Conservation (phyloP, 1,140 invertebrate genomes). For the Tribolium castaneum region DNA sequence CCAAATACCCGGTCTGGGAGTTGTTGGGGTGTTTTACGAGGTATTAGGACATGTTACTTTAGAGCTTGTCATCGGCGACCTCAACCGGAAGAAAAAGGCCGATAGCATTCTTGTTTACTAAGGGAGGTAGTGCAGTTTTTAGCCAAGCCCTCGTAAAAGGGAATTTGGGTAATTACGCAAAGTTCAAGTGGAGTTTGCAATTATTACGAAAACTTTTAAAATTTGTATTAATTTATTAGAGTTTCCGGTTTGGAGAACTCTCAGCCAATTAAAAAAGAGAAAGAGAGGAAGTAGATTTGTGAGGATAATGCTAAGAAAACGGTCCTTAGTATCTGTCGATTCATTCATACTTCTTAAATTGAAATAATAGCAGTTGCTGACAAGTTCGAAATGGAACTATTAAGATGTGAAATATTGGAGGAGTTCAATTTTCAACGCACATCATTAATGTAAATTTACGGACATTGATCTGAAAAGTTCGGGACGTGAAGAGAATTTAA, state of each 20-base stretch:
- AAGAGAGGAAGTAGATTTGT: slow-evolving; percentile 24
- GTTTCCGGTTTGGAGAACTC: neutral
- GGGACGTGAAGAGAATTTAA: slow-evolving; percentile 48
- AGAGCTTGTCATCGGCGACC: slow-evolving; percentile 15
- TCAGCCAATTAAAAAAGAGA: slow-evolving; percentile 10
- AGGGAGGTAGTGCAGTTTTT: neutral
- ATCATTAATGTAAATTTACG: slow-evolving; percentile 54
- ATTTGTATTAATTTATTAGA: slow-evolving; percentile 33
- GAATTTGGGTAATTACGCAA: neutral
- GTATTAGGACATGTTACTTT: slow-evolving; percentile 15
- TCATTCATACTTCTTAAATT: slow-evolving; percentile 48
- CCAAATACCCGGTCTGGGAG: neutral
- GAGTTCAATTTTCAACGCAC: slow-evolving; percentile 52
- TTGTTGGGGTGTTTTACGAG: slow-evolving; percentile 11
- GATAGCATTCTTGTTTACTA: neutral
- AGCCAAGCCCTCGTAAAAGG: neutral
- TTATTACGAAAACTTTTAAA: slow-evolving; percentile 30
- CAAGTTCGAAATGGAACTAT: slow-evolving; percentile 51
- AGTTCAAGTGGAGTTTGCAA: slow-evolving; percentile 22
- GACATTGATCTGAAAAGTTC: slow-evolving; percentile 49
- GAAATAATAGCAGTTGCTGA: slow-evolving; percentile 51
- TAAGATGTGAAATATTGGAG: slow-evolving; percentile 48
- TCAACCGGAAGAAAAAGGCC: neutral
- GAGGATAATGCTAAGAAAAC: slow-evolving; percentile 44
- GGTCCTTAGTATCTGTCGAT: slow-evolving; percentile 39